Base-by-base conservation (phyloP, 2,113 vertebrate genomes). In the Mesitornis unicolor region DNA sequence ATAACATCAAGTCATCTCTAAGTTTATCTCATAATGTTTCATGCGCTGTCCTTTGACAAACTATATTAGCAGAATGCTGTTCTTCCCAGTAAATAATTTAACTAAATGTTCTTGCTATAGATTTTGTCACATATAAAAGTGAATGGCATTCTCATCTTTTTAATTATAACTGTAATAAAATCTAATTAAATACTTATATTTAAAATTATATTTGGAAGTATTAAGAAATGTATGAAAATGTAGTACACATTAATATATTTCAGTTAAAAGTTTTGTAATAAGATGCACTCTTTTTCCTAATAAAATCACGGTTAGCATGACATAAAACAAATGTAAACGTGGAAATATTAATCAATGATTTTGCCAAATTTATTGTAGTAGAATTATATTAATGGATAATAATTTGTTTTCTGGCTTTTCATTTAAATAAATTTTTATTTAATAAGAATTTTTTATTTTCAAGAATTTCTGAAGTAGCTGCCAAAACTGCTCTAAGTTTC, bases 231-330 rank as follows among this genome's bases (percentile, higher is more conserved):
- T 20, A 45, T 18, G 22, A 42, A 81, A 81, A 57, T 3, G 2
- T 36, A 57, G 11, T 6, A 45, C 7, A 25, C 2, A 0, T 33
- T 31, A 21, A 2, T 29, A 21, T 6, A 36, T 36, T 70, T 73
- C 53, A 45, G 15, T 45, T 84, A 25, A 84, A 73, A 35, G 2
- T n/a, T 82, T 78, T n/a, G 4, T 36, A 48, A 67, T 1, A 81
- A 64, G 15, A 0, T 4, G 0, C 6, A 3, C 1, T 4, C 42
- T 67, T 40, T 33, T 53, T 78, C 16, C 16, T 64, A 16, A 16
- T 45, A 28, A 87, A 84, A 13, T 42, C 65, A 16, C 7, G 1
- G 3, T 33, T 74, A 59, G 7, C 15, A 38, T 35, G 16, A 22
- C 10, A 38, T 77, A 64, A 60, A 76, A 3, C 11, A 79, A 65